Conservation (phyloP, 2,888 invertebrate species). For the Tetragonisca angustula region DNA sequence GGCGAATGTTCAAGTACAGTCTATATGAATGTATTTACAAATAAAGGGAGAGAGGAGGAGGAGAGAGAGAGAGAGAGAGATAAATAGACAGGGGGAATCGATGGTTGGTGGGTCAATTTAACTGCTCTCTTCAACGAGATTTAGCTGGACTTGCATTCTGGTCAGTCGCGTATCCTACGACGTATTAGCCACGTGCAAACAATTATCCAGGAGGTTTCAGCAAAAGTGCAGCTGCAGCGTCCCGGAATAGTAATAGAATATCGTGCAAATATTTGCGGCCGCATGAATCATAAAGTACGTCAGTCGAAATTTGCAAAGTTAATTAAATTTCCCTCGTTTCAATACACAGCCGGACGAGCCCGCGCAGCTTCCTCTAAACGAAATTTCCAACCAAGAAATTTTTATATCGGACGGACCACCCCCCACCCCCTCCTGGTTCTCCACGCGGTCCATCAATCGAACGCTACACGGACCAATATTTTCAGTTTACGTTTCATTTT, state of each 20-base stretch:
- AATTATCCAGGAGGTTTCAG: constrained; percentile 26
- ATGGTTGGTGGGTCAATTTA: not conserved
- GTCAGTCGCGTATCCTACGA: constrained; percentile 15
- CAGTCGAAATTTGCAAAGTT: constrained; percentile 33
- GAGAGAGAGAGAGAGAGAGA: not conserved
- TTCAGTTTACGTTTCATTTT: not conserved
- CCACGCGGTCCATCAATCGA: not conserved
- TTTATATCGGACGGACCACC: not conserved
- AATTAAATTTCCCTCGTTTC: constrained; percentile 40
- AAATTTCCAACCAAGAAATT: constrained; percentile 28
- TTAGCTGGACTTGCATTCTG: constrained; percentile 41
- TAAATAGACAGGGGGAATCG: not conserved
- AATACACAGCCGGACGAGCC: not conserved
- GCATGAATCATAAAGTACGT: constrained; percentile 29
- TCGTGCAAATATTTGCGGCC: constrained; percentile 50
- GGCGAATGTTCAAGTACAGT: not conserved
- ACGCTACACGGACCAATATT: not conserved
- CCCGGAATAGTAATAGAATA: constrained; percentile 51
- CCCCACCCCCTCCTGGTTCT: not conserved
- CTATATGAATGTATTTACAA: not conserved
- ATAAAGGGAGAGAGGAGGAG: not conserved
- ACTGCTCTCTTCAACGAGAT: constrained; percentile 9
- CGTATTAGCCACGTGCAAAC: constrained; percentile 37
- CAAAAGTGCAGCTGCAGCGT: constrained; percentile 45
- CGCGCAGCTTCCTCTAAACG: constrained; percentile 9